phyloP scores from a whole-genome alignment of 2,797 vertebrate genomes.

The Rhodeus uyekii region DNA sequence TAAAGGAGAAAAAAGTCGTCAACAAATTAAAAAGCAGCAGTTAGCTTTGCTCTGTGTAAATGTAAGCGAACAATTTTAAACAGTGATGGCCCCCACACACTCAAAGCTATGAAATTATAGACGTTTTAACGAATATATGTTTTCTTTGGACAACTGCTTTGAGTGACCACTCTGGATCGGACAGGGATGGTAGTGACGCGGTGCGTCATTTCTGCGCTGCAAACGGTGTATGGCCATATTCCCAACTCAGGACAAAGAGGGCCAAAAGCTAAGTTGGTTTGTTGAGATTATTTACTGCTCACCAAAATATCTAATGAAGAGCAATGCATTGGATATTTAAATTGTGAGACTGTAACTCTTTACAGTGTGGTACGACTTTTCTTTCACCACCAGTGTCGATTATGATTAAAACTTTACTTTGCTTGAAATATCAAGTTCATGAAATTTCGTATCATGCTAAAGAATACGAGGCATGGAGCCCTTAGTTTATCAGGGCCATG shows the following conservation, averaged over 20 bases:
- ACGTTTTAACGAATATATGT: slow-evolving; percentile 30
- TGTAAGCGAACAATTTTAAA: not conserved
- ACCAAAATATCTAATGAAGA: slow-evolving; percentile 25
- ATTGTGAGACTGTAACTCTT: slow-evolving; percentile 1
- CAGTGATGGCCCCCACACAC: not conserved
- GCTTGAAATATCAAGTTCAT: slow-evolving; percentile 2
- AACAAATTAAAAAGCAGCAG: slow-evolving; percentile 95
- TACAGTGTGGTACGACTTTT: slow-evolving; percentile 3
- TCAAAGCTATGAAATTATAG: slow-evolving; percentile 25
- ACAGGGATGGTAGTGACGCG: slow-evolving; percentile 29
- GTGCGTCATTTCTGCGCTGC: slow-evolving; percentile 18
- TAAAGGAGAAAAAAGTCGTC: slow-evolving; percentile 99
- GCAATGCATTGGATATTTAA: slow-evolving; percentile 17
- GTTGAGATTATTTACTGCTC: slow-evolving; percentile 16
- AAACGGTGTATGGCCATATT: slow-evolving; percentile 22
- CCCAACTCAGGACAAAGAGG: slow-evolving; percentile 38
- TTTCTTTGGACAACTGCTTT: slow-evolving; percentile 37
- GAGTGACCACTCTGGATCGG: slow-evolving; percentile 15
- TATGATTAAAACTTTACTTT: slow-evolving; percentile 4
- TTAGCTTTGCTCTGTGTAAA: slow-evolving; percentile 72
- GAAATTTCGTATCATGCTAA: slow-evolving; percentile 21
- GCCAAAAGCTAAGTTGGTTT: slow-evolving; percentile 9
- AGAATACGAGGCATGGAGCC: slow-evolving; percentile 15
- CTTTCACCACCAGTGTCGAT: not conserved
- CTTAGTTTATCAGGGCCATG: slow-evolving; percentile 1